Evolutionary conservation across 2,888 invertebrate species (phyloP).

Genomic region (Eubasilissa splendida): DNA sequence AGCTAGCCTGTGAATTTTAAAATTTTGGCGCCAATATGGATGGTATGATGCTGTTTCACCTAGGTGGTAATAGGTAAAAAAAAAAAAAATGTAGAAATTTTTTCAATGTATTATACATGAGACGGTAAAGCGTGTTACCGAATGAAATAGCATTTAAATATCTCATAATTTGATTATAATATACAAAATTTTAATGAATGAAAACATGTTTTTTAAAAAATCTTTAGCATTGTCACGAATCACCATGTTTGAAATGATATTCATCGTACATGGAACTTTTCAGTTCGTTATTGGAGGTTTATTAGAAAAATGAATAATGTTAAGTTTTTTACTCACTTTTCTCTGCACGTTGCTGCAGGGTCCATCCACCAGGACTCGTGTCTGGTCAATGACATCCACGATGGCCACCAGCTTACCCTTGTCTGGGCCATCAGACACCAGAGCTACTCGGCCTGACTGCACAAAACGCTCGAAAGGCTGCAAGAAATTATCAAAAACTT

Average conservation of each 20-base stretch:
- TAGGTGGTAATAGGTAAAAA: too few species aligned
- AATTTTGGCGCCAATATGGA: too few species aligned
- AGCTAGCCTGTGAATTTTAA: too few species aligned
- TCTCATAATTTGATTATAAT: background rate
- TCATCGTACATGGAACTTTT: too few species aligned
- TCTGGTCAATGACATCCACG: slow-evolving; percentile 98
- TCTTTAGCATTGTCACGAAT: background rate
- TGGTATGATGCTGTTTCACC: too few species aligned
- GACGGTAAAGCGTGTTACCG: too few species aligned
- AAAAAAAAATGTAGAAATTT: too few species aligned
- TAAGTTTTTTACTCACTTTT: slow-evolving; percentile 63
- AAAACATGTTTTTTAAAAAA: background rate
- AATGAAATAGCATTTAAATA: too few species aligned
- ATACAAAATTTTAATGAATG: background rate
- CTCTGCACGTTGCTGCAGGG: slow-evolving; percentile 89
- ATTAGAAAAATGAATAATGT: background rate
- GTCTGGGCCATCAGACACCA: slow-evolving; percentile 90
- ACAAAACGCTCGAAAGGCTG: slow-evolving; percentile 93
- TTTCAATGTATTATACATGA: too few species aligned
- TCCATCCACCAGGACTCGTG: slow-evolving; percentile 94
- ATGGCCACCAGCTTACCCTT: slow-evolving; percentile 95
- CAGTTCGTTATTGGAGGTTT: background rate
- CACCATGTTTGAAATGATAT: background rate
- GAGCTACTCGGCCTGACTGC: slow-evolving; percentile 97
- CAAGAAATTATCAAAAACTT: slow-evolving; percentile 3